Evolutionary conservation across 2,113 vertebrate genomes (phyloP).

Genomic region (Ranitomeya variabilis): DNA sequence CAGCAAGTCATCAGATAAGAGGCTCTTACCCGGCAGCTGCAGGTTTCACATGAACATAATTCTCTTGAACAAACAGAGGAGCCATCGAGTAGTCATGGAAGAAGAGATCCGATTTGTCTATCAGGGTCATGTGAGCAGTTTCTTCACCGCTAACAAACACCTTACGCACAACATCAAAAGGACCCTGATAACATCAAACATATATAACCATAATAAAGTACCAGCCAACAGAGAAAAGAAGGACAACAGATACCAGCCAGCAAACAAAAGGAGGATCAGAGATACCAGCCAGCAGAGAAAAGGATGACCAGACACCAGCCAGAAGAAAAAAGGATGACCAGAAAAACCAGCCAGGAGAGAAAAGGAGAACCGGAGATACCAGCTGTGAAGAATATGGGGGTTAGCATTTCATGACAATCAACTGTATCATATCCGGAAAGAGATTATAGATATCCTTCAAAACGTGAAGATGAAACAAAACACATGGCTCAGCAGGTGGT

Average conservation of each 20-base stretch:
- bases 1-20: neutral
- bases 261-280: neutral
- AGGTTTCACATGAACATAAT: conserved; percentile 90
- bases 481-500: too few species aligned
- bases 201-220: neutral
- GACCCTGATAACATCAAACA: conserved; percentile 73
- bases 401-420: too few species aligned
- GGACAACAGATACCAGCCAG: too few species aligned
- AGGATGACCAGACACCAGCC: too few species aligned
- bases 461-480: too few species aligned
- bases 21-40: conserved; percentile 85
- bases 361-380: too few species aligned
- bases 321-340: neutral
- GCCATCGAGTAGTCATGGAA: conserved; percentile 96
- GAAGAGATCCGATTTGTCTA: conserved; percentile 94
- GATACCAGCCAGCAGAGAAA: too few species aligned
- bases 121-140: conserved; percentile 83
- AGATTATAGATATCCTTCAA: too few species aligned
- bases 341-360: too few species aligned
- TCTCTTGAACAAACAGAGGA: conserved; percentile 97
- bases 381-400: too few species aligned
- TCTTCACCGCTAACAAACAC: conserved; percentile 88
- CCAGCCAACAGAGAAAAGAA: neutral
- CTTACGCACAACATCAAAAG: conserved; percentile 94
- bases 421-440: too few species aligned